phyloP scores from a whole-genome alignment of 2,113 vertebrate genomes.

The Cyanoramphus novaezelandiae region DNA sequence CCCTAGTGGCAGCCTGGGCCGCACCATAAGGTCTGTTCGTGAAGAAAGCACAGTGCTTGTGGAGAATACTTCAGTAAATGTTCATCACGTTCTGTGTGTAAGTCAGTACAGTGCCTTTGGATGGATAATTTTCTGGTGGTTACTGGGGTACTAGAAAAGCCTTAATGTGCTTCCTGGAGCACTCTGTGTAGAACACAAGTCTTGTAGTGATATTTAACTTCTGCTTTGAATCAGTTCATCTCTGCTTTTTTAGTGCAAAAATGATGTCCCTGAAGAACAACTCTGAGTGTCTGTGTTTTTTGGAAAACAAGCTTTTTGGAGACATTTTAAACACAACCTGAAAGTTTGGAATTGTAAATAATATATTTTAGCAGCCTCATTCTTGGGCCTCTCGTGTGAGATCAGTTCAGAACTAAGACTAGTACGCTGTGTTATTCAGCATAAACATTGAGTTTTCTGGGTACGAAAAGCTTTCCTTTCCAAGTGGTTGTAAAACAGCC shows the following conservation, averaged over 20 bases:
- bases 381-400: background rate
- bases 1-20: background rate
- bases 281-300: background rate
- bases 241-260: background rate
- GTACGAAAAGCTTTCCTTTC: background rate
- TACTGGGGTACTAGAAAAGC: background rate
- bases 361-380: background rate
- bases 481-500: background rate
- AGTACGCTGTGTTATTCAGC: background rate
- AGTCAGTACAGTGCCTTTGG: background rate
- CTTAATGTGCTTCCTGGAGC: background rate
- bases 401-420: background rate
- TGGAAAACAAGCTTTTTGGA: background rate
- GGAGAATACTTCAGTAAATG: background rate
- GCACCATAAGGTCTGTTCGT: background rate
- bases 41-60: background rate
- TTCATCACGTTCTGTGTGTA: background rate
- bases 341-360: background rate
- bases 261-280: background rate
- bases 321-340: background rate
- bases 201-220: background rate
- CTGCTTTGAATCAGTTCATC: background rate
- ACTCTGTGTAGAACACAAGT: accelerated
- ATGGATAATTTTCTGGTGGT: background rate
- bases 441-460: background rate